These are phyloP conservation scores for Lagopus muta DNA, from an alignment of 2,113 vertebrate species.

Conservation along the genomic window DNA sequence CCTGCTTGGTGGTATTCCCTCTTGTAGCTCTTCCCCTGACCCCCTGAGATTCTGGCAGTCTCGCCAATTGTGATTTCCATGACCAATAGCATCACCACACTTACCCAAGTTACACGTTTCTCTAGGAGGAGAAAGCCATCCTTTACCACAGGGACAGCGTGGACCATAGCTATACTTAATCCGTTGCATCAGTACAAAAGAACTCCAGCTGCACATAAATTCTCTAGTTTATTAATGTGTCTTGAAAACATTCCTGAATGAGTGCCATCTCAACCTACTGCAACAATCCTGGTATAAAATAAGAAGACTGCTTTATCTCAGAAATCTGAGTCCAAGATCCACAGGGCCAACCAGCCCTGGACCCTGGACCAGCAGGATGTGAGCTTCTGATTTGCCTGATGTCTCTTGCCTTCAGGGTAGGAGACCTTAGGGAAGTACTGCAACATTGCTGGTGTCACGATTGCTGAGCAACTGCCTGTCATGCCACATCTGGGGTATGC, in stretches of 20 bases:
- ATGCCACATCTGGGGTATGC: not conserved
- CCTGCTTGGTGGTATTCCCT: not conserved
- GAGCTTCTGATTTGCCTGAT: not conserved
- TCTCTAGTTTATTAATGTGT: not conserved
- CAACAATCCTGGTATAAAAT: not conserved
- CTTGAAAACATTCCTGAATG: not conserved
- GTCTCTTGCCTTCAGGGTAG: not conserved
- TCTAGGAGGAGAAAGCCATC: not conserved
- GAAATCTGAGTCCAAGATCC: fast-evolving
- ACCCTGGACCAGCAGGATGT: fast-evolving
- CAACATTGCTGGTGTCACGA: not conserved
- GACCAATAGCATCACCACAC: not conserved
- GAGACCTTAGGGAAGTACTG: too few relatives aligned
- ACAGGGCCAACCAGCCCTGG: fast-evolving
- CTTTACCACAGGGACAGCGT: not conserved
- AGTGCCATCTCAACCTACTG: not conserved
- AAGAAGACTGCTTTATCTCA: not conserved
- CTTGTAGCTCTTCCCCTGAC: not conserved
- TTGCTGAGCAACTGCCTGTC: not conserved
- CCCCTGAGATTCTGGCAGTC: not conserved
- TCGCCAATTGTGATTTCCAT: not conserved
- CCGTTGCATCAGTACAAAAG: not conserved
- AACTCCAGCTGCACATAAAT: not conserved
- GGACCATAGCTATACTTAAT: not conserved
- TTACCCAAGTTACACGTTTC: not conserved